Conservation (phyloP, 2,888 invertebrate species). For the Xylophagus ater region DNA sequence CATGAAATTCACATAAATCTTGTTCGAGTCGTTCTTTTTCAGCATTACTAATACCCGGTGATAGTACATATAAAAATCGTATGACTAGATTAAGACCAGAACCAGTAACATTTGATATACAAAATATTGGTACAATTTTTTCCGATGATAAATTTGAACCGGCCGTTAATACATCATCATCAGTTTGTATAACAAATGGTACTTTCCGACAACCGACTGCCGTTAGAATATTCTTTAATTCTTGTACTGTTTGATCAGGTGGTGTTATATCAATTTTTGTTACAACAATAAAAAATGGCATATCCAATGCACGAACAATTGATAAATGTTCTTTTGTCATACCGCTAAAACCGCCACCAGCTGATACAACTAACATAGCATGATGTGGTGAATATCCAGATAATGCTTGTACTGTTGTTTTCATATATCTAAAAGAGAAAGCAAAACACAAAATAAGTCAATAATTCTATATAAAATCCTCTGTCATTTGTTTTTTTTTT, state of each 20-base stretch:
- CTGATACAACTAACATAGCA: conserved; percentile 75
- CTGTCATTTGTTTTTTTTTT: neutral
- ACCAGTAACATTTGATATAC: conserved; percentile 85
- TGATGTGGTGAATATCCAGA: conserved; percentile 90
- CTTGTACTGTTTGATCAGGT: conserved; percentile 42
- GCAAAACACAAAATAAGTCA: too few relatives aligned
- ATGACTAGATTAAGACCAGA: conserved; percentile 71
- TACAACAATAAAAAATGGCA: conserved; percentile 87
- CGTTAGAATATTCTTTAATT: conserved; percentile 51
- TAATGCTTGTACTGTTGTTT: conserved; percentile 89
- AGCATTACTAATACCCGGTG: conserved; percentile 50
- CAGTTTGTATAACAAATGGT: conserved; percentile 51
- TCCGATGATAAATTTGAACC: conserved; percentile 51
- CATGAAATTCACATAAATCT: conserved; percentile 74
- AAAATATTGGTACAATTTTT: conserved; percentile 67
- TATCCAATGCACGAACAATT: conserved; percentile 64
- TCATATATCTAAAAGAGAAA: conserved; percentile 50
- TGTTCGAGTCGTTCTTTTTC: conserved; percentile 62
- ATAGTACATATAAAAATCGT: conserved; percentile 74
- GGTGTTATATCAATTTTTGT: conserved; percentile 86
- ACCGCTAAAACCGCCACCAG: conserved; percentile 65
- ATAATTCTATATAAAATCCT: too few relatives aligned
- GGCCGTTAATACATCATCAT: conserved; percentile 65
- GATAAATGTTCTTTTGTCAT: conserved; percentile 88
- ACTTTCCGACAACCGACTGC: conserved; percentile 54